Base-by-base conservation (phyloP, 2,797 vertebrate genomes). In the Sternarchorhynchus goeldii region DNA sequence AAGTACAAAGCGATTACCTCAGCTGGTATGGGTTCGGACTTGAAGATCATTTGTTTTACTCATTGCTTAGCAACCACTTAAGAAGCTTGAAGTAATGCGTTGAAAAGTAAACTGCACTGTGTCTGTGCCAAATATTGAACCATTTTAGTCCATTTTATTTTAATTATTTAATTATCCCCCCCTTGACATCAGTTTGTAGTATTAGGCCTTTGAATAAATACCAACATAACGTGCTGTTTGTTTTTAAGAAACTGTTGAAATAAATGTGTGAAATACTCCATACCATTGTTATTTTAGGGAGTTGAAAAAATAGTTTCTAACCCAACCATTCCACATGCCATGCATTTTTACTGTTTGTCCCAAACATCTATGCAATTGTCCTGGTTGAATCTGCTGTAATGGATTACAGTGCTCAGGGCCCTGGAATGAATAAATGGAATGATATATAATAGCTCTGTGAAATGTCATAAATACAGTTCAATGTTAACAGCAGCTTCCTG, bases 41-140 rank as follows among this genome's bases (percentile, higher is more conserved):
- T 73, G 41, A 45, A 74, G 50, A 67, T 58, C 57, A 58, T 73
- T 73, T 67, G 55, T 29, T 39, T 62, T 18, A 25, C 64, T 59
- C 39, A 25, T 79, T 56, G 55, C 77, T 41, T 67, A 73, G 77
- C 62, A 73, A 59, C 70, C 63, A 45, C 53, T 73, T 78, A 64
- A 31, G 58, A 64, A 59, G 55, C 53, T 29, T 58, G 10, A 32
- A 63, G 45, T 32, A 71, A 55, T 20, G 17, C 76, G 2, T 63
- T 62, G 32, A 77, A 77, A 77, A 77, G 29, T 69, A 39, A 41
- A 31, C 57, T 25, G 20, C 39, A 77, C 25, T 29, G 66, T 17
- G 17, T 20, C 55, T 8, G 4, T 31, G 34, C 65, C 56, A 32
- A 34, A 55, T 25, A 36, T 32, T 65, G 62, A 66, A 73, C 34